Base-by-base conservation (phyloP, 2,113 vertebrate genomes). In the Scartelaos histophorus region DNA sequence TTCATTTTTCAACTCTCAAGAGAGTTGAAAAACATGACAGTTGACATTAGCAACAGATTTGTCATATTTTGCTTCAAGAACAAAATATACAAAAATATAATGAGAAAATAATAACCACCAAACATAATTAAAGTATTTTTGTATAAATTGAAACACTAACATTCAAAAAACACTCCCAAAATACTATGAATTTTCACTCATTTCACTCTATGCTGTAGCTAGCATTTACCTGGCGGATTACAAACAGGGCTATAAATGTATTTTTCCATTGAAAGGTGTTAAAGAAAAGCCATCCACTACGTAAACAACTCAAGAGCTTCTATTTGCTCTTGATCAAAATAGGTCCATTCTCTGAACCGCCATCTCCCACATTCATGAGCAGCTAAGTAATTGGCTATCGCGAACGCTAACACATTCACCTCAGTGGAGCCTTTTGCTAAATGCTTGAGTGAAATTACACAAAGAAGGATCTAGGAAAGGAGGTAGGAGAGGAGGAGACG, bases 131-230 rank as follows among this genome's bases (percentile, higher is more conserved):
- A 7, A 38, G 35, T 38, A 38, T 38, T 38, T 38, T 38, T n/a
- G n/a, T n/a, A n/a, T n/a, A n/a, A n/a, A n/a, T n/a, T n/a, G n/a
- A n/a, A n/a, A n/a, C n/a, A n/a, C n/a, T n/a, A n/a, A n/a, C n/a
- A n/a, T n/a, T n/a, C n/a, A n/a, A n/a, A n/a, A n/a, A n/a, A n/a
- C n/a, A n/a, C n/a, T n/a, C n/a, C n/a, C 17, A 51, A 51, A 51
- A 6, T 1, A 51, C 47, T 1, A 53, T 43, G 38, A 43, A 43
- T 43, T 7, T 53, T 7, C 53, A 58, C 75, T 92, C 91, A 87
- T 92, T 85, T 92, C 91, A 87, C 92, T 85, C 89, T 94, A 88
- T 95, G 93, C 94, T 95, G 85, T 93, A 92, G 93, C 93, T 91
- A 80, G 72, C 78, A 64, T 69, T n/a, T 15, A 71, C 82, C 77